phyloP scores from a whole-genome alignment of 2,888 invertebrate genomes.

The Synanthedon tipuliformis region DNA sequence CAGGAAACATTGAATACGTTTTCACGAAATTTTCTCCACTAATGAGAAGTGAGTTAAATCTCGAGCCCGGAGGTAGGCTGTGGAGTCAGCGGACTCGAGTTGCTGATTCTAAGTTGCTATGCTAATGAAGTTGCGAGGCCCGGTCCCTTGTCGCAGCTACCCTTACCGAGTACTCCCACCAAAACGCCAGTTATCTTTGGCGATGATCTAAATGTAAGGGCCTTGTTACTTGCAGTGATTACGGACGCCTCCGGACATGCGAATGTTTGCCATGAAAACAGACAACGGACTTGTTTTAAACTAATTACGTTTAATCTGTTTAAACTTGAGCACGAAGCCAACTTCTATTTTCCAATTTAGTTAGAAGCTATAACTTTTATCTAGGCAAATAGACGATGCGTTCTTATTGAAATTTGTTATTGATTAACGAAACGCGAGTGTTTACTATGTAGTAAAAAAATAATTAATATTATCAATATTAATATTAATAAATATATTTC shows the following conservation, averaged over 20 bases:
- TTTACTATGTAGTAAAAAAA: no score
- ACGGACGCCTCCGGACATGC: constrained; percentile 41
- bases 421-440: no score
- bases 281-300: constrained; percentile 16
- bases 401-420: no score
- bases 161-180: constrained; percentile 11
- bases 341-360: not conserved
- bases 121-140: constrained; percentile 39
- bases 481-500: no score
- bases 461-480: no score
- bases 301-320: constrained; percentile 18
- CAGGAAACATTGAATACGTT: constrained; percentile 34
- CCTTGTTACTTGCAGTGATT: constrained; percentile 31
- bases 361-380: constrained; percentile 6
- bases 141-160: constrained; percentile 17
- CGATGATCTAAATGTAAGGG: constrained; percentile 52
- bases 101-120: constrained; percentile 42
- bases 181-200: constrained; percentile 43
- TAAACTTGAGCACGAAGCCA: not conserved
- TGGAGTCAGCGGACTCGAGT: constrained; percentile 37
- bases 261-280: constrained; percentile 42
- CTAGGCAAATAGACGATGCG: constrained; percentile 9
- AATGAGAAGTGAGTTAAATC: constrained; percentile 55
- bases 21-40: constrained; percentile 36
- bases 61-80: constrained; percentile 59